These are phyloP conservation scores for Varroa destructor DNA, from an alignment of 1,140 invertebrate species.

Conservation along the genomic window DNA sequence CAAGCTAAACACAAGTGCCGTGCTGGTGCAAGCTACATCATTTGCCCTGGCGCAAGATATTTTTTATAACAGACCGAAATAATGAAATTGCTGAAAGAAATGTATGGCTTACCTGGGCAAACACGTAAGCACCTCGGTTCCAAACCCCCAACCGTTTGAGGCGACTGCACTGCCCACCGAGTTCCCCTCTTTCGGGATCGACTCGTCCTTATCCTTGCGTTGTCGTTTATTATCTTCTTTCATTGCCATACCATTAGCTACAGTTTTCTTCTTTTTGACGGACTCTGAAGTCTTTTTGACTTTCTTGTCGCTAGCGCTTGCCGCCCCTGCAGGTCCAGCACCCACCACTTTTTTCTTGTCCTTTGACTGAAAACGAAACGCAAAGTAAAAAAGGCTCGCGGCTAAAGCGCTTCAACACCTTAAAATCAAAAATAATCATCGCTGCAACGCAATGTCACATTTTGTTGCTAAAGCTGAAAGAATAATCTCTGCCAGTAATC, in stretches of 20 bases:
- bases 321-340: background rate
- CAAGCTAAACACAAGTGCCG: too few relatives aligned
- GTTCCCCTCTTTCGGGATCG: slow-evolving; percentile 3
- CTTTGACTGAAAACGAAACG: background rate
- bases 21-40: too few relatives aligned
- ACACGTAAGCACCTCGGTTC: slow-evolving; percentile 22
- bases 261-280: slow-evolving; percentile 21
- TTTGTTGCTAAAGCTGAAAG: too few relatives aligned
- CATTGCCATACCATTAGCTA: background rate
- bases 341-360: slow-evolving; percentile 6
- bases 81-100: background rate
- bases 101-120: slow-evolving; percentile 12
- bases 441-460: too few relatives aligned
- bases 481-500: too few relatives aligned
- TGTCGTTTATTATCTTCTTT: slow-evolving; percentile 18
- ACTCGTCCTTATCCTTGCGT: background rate
- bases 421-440: too few relatives aligned
- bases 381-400: too few relatives aligned
- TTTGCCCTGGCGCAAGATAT: too few relatives aligned
- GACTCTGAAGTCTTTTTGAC: background rate
- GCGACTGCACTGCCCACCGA: slow-evolving; percentile 7
- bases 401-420: too few relatives aligned
- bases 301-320: background rate
- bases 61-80: background rate
- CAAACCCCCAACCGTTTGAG: slow-evolving; percentile 20